phyloP scores from a whole-genome alignment of 2,797 vertebrate species.

The Sorex maritimensis region DNA sequence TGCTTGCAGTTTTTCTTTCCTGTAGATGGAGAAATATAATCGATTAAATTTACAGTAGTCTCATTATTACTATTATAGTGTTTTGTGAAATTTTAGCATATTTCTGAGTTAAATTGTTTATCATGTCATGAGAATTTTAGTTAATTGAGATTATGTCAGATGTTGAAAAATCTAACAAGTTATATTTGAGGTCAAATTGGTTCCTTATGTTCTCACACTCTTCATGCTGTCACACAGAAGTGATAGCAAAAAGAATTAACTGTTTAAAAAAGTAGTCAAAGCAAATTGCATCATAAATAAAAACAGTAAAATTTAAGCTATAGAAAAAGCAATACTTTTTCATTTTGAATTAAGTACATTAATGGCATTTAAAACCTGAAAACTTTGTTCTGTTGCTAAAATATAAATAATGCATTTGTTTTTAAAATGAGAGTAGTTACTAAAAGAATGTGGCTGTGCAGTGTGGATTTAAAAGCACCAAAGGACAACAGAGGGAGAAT shows the following conservation, averaged over 20 bases:
- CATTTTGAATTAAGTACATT: neutral
- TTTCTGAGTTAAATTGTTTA: slow-evolving; percentile 29
- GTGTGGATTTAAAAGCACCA: slow-evolving; percentile 32
- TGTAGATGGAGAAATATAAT: slow-evolving; percentile 49
- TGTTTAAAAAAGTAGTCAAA: slow-evolving; percentile 23
- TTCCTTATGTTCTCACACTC: neutral
- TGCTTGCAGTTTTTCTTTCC: too few species aligned
- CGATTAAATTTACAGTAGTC: slow-evolving; percentile 82
- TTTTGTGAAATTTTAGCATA: slow-evolving; percentile 40
- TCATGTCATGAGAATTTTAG: slow-evolving; percentile 2
- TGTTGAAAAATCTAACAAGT: slow-evolving; percentile 43
- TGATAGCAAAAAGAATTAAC: neutral
- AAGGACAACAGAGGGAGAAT: neutral
- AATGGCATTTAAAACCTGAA: slow-evolving; percentile 9
- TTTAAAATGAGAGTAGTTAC: neutral
- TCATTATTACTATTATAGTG: slow-evolving; percentile 64
- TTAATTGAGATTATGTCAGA: slow-evolving; percentile 23
- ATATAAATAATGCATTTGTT: neutral
- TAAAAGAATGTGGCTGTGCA: neutral
- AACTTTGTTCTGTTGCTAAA: slow-evolving; percentile 41
- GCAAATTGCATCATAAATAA: slow-evolving; percentile 9
- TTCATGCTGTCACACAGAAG: neutral
- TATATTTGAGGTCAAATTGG: neutral
- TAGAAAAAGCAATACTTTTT: neutral
- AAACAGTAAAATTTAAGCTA: slow-evolving; percentile 21